Base-by-base conservation (phyloP, 35 echinoderm and acorn worm species). In the Hemicentrotus pulcherrimus region DNA sequence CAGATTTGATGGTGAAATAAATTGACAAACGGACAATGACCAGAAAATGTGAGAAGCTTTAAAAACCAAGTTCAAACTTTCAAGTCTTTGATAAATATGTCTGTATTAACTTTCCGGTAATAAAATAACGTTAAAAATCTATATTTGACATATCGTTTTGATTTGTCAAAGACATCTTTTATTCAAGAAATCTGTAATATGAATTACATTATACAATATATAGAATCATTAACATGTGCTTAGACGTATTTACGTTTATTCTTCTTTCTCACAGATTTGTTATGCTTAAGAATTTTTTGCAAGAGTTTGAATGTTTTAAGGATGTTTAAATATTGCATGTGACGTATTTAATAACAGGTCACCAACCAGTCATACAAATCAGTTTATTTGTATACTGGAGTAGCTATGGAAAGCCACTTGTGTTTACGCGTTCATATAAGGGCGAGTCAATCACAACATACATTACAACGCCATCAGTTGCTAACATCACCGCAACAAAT, bases 321-420 rank as follows among this genome's bases (percentile, higher is more conserved):
- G 65, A 5, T 78, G 18, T 22, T 28, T 18, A 0, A 78, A 78
- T 22, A 78, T 78, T 78, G 65, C 1, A 28, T 78, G 22, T 78
- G 65, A 28, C 65, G 65, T 78, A n/a, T n/a, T n/a, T 78, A 2
- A n/a, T n/a, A 5, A n/a, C 22, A 78, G 65, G 65, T 78, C 65
- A 78, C 19, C 24, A 24, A 3, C n/a, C 19, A 28, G 65, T 28
- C 28, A 28, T 78, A 78, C 28, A 78, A 78, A 78, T 78, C 65
- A 78, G 19, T 78, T 5, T 78, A 78, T 28, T 78, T 78, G 22
- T 78, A 78, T n/a, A n/a, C 6, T 0, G 19, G 65, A 78, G 65
- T 78, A 78, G 65, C 65, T 78, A 78, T 28, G 65, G 65, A 78
- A 78, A 78, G 19, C 65, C 65, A 78, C 65, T 78, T 78, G 65